phyloP scores from a whole-genome alignment of 2,113 vertebrate species.

The Pygoscelis adeliae region DNA sequence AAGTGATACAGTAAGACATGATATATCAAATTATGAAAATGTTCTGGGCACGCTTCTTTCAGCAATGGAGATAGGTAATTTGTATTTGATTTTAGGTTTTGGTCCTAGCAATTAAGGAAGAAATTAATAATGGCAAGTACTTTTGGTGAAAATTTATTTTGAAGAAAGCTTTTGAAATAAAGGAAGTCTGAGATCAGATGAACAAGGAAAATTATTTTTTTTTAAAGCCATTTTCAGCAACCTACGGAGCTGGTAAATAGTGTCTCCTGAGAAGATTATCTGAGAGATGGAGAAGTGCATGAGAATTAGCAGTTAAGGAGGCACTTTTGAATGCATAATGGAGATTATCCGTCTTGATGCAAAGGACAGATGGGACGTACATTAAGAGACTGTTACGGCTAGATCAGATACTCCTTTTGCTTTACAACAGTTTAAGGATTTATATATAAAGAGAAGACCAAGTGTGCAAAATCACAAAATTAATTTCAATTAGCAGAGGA shows the following conservation, averaged over 20 bases:
- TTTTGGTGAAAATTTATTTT: neutral
- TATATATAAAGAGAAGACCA: neutral
- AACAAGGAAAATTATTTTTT: neutral
- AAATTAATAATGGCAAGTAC: neutral
- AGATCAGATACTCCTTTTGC: neutral
- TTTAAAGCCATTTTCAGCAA: neutral
- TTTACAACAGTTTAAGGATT: neutral
- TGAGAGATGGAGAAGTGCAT: neutral
- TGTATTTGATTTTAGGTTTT: neutral
- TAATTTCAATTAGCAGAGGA: neutral
- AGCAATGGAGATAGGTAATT: neutral
- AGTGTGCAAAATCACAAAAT: neutral
- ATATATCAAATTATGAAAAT: neutral
- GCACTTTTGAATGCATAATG: neutral
- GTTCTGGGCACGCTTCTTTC: neutral
- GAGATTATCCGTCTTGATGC: conserved; percentile 14
- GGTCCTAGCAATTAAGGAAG: neutral
- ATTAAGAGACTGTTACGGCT: neutral
- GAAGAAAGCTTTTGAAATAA: neutral
- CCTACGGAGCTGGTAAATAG: neutral
- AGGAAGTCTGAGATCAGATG: neutral
- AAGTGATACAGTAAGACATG: neutral
- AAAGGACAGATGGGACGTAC: neutral
- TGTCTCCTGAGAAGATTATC: neutral
- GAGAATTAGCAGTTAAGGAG: conserved; percentile 23